Percentiles rank a stretch among this genome's conserved stretches.
phyloP scores from a whole-genome alignment of 2,797 vertebrate genomes.

The Anguilla marmorata region DNA sequence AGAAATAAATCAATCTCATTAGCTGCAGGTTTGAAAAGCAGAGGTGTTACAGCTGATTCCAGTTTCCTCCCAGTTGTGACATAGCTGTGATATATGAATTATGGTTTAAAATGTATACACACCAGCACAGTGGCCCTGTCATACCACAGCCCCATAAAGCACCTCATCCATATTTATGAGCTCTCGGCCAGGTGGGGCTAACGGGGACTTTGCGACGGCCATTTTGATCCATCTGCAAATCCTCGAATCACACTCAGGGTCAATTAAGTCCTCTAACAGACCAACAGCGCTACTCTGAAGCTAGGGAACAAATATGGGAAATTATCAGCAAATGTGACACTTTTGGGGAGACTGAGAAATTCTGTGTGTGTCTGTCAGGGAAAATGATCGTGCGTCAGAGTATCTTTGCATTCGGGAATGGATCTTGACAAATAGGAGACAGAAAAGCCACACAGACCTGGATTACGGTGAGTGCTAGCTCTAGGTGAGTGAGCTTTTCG shows the following conservation, averaged over 20 bases:
- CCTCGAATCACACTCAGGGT: slow-evolving; percentile 68
- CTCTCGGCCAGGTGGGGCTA: slow-evolving; percentile 59
- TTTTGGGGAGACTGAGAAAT: neutral
- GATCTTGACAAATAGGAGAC: slow-evolving; percentile 48
- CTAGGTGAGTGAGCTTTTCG: slow-evolving; percentile 29
- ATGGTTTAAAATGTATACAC: neutral
- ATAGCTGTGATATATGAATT: neutral
- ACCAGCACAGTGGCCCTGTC: neutral
- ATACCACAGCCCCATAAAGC: neutral
- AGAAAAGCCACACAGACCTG: slow-evolving; percentile 43
- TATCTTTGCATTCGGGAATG: slow-evolving; percentile 31
- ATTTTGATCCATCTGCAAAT: slow-evolving; percentile 70
- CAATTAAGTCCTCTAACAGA: slow-evolving; percentile 60
- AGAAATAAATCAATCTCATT: neutral
- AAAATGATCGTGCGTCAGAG: slow-evolving; percentile 6
- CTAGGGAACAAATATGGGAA: slow-evolving; percentile 52
- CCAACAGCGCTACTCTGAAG: slow-evolving; percentile 44
- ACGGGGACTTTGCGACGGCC: slow-evolving; percentile 59
- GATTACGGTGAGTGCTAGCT: slow-evolving; percentile 33
- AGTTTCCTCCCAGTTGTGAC: neutral
- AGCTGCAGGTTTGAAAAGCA: neutral
- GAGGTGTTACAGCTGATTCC: neutral
- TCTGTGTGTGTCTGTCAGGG: neutral
- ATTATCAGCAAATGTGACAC: slow-evolving; percentile 29
- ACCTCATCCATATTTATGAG: slow-evolving; percentile 53